Conservation (phyloP, 53 echinoderm and acorn worm species). For the Echinarachnius parma region DNA sequence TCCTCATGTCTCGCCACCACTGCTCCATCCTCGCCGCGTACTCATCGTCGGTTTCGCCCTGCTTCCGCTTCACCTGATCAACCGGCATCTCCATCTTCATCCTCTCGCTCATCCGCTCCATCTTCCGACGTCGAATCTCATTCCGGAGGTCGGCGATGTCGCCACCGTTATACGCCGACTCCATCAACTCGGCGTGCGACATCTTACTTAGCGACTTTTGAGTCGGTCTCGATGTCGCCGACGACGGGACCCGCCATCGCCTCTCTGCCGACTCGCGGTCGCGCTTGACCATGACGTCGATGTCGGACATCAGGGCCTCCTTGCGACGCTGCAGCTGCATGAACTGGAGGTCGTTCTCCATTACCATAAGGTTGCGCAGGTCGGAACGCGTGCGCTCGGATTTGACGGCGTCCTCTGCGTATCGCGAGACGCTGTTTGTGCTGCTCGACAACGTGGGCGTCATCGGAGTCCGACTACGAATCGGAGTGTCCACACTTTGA, state of each 20-base stretch:
- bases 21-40: constrained; percentile 23
- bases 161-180: constrained; percentile 1
- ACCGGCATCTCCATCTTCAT: constrained; percentile 32
- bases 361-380: constrained; percentile 23
- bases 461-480: not conserved
- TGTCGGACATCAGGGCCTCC: constrained; percentile 11
- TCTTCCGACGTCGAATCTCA: constrained; percentile 45
- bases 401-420: constrained; percentile 29
- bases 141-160: constrained; percentile 35
- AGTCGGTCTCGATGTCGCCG: not conserved
- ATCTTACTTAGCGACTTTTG: constrained; percentile 3
- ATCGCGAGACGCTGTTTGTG: constrained; percentile 10
- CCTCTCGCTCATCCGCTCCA: constrained; percentile 28
- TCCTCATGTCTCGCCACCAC: constrained; percentile 38
- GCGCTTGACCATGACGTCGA: constrained; percentile 28
- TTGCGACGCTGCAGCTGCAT: constrained; percentile 42
- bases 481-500: constrained; percentile 13
- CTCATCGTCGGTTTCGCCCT: constrained; percentile 33
- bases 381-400: constrained; percentile 13
- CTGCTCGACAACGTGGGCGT: not conserved
- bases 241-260: not conserved
- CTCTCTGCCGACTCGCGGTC: constrained; percentile 21
- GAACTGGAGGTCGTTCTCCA: constrained; percentile 28
- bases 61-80: constrained; percentile 27
- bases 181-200: constrained; percentile 25